Evolutionary conservation across 1,140 invertebrate species (phyloP).

Genomic region (Tenebrio molitor): DNA sequence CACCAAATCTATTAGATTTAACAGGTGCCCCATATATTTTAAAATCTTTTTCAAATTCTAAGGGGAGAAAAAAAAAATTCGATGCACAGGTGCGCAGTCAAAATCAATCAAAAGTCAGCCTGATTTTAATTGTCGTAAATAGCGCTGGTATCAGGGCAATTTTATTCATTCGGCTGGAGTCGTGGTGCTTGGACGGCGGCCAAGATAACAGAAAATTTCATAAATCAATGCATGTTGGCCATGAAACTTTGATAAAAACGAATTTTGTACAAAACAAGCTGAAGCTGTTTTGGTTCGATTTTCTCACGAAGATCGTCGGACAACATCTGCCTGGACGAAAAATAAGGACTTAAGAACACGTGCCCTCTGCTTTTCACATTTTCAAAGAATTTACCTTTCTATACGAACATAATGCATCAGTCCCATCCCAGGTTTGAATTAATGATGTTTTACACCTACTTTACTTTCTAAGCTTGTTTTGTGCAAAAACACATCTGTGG

Average conservation of each 20-base stretch:
- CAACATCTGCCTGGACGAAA: slow-evolving; percentile 44
- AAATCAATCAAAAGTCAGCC: slow-evolving; percentile 12
- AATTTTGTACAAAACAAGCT: background rate
- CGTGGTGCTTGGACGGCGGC: background rate
- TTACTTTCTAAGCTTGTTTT: slow-evolving; percentile 48
- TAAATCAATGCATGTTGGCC: slow-evolving; percentile 13
- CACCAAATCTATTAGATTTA: slow-evolving; percentile 43
- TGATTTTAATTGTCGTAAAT: slow-evolving; percentile 2
- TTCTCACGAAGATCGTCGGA: slow-evolving; percentile 42
- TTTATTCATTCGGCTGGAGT: slow-evolving; percentile 9
- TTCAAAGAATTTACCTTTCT: slow-evolving; percentile 48
- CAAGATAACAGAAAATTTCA: background rate
- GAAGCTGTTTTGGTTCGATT: slow-evolving; percentile 31
- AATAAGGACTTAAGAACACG: slow-evolving; percentile 45
- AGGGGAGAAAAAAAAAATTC: slow-evolving; percentile 7
- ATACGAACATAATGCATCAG: slow-evolving; percentile 41
- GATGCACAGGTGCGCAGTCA: slow-evolving; percentile 1
- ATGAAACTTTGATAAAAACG: slow-evolving; percentile 24
- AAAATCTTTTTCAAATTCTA: slow-evolving; percentile 39
- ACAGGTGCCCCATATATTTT: slow-evolving; percentile 43
- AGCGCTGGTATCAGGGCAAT: background rate
- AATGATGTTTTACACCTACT: slow-evolving; percentile 52
- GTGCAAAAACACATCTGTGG: slow-evolving; percentile 43
- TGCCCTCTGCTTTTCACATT: slow-evolving; percentile 42
- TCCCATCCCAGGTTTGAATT: slow-evolving; percentile 50